Base-by-base conservation (phyloP, 2,888 invertebrate species). In the Pyralis farinalis region DNA sequence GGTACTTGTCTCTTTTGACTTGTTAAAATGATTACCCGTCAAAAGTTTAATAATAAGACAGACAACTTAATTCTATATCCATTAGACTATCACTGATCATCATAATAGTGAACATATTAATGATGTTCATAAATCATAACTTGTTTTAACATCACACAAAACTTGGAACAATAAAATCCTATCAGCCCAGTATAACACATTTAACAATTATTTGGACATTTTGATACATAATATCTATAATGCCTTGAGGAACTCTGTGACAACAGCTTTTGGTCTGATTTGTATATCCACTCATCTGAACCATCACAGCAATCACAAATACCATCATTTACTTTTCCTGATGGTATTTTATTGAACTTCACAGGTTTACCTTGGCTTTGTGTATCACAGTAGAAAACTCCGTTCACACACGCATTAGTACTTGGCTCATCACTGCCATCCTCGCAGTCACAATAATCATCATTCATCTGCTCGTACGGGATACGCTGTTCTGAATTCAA, bases 261-360 rank as follows among this genome's bases (percentile, higher is more conserved):
- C 10, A 87, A 52, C 16, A 86, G 47, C 48, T 64, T 70, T 31
- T 60, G 47, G 12, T 51, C 55, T 5, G 50, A 21, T 1, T 57
- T 33, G 40, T 61, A 55, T 5, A 76, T 49, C 93, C 93, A 96
- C 75, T 97, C 97, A 77, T 97, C 97, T 33, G 95, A 95, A n/a
- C 96, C 96, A 83, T 97, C 97, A 76, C 96, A 97, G 64, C 97
- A 97, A 77, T 97, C 97, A 88, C 98, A 98, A 51, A 98, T 93
- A 5, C 96, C 96, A 91, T 98, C 98, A 79, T 98, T 97, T 0
- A 99, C 94, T 68, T 94, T 91, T 49, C 94, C 94, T 1, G 97
- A 95, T 7, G 94, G 92, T 53, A 91, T 73, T 49, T 52, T 55
- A 30, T 76, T 72, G 38, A 58, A 88, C 81, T 55, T 81, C 70